Conservation (phyloP, 2,888 invertebrate genomes). For the Cerastis leucographa region DNA sequence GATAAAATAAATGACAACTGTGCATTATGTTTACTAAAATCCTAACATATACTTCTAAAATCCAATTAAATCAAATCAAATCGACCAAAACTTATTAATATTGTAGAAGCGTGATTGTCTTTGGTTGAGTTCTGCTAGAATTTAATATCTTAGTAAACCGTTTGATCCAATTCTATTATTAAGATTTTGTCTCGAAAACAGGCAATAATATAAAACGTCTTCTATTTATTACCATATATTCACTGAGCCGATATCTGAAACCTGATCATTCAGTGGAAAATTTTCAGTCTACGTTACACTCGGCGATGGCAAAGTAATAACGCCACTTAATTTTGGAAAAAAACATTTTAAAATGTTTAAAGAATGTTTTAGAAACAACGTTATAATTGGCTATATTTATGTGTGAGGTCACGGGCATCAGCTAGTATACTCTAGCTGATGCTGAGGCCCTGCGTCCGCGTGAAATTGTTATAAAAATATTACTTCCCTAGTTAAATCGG, state of each 20-base stretch:
- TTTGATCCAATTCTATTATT: conserved; percentile 27
- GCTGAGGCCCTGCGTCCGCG: no score
- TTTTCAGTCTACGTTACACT: background rate
- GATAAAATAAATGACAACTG: no score
- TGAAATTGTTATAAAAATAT: no score
- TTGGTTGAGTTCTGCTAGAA: background rate
- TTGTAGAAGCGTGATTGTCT: background rate
- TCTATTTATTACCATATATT: background rate
- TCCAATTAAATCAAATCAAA: background rate
- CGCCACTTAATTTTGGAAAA: background rate
- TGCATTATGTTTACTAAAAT: no score
- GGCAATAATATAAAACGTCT: background rate
- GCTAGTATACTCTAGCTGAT: no score
- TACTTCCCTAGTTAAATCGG: no score
- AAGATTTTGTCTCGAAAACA: conserved; percentile 6
- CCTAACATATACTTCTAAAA: background rate
- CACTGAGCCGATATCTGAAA: background rate
- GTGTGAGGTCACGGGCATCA: no score
- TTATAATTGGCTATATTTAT: no score
- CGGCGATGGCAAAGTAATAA: background rate
- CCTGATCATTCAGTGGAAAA: background rate
- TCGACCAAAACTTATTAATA: background rate
- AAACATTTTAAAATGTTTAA: background rate
- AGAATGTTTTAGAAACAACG: background rate
- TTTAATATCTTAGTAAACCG: conserved; percentile 20